Conservation (phyloP, 92 coral and sea anemone genomes). For the Porites cylindrica region DNA sequence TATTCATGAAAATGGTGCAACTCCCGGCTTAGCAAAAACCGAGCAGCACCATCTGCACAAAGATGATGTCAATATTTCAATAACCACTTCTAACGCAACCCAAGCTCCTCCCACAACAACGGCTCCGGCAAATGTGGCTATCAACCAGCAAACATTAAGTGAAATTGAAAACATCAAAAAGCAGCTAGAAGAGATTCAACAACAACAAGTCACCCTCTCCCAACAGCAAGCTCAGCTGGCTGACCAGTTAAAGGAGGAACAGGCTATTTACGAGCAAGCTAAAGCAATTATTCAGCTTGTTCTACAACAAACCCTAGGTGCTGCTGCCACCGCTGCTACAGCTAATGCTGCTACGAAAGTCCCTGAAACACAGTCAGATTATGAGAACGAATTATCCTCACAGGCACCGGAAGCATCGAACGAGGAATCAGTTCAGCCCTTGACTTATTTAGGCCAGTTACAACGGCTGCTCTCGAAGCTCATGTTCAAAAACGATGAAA, state of each 20-base stretch:
- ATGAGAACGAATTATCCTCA: not conserved
- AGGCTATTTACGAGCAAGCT: constrained; percentile 46
- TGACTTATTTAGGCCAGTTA: constrained; percentile 30
- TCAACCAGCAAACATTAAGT: not conserved
- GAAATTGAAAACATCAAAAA: constrained; percentile 50
- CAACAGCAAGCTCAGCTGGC: constrained; percentile 38
- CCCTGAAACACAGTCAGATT: constrained; percentile 10
- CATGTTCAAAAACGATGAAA: constrained; percentile 27
- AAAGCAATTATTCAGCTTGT: constrained; percentile 24
- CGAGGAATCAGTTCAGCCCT: not conserved
- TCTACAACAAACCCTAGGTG: constrained; percentile 16
- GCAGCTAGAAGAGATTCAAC: constrained; percentile 48
- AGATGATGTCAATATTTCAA: constrained; percentile 47
- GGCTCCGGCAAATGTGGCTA: not conserved
- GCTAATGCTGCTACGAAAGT: not conserved
- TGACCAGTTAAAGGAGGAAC: constrained; percentile 45
- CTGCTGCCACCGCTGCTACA: not conserved
- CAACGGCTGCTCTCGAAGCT: constrained; percentile 37
- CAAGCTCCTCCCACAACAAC: constrained; percentile 22
- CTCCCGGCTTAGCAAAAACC: not conserved
- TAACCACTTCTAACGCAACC: constrained; percentile 33
- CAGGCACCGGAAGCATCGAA: not conserved
- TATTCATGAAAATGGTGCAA: not conserved
- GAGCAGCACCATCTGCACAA: not conserved
- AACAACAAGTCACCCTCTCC: constrained; percentile 42